phyloP scores from a whole-genome alignment of 1,140 invertebrate genomes.

The Bombus vancouverensis region DNA sequence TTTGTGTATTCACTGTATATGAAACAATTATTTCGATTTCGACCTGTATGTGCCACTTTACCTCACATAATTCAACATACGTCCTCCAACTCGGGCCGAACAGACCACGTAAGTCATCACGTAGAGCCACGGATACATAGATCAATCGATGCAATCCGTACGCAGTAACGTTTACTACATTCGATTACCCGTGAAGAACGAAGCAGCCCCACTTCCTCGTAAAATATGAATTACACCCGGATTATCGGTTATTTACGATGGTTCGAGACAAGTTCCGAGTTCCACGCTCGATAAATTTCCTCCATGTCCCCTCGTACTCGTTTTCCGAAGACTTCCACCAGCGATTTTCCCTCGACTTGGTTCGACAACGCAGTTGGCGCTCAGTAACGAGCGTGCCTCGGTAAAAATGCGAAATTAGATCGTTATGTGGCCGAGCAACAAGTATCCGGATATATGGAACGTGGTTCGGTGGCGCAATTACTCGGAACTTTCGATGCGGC shows the following conservation, averaged over 20 bases:
- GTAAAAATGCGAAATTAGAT: conserved; percentile 5
- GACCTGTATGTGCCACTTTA: neutral
- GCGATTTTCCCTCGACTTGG: too few species aligned
- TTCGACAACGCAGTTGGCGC: neutral
- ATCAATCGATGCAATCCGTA: neutral
- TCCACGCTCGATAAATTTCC: neutral
- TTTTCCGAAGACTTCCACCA: too few species aligned
- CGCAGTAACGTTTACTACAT: conserved; percentile 9
- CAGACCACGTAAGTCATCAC: neutral
- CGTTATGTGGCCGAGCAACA: neutral
- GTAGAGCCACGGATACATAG: neutral
- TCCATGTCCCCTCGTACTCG: neutral
- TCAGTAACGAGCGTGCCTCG: neutral
- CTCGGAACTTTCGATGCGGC: neutral
- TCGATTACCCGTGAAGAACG: conserved; percentile 53
- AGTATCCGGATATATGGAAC: conserved; percentile 11
- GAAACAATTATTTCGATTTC: neutral
- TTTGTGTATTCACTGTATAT: neutral
- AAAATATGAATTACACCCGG: conserved; percentile 28
- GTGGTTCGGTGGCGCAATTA: neutral
- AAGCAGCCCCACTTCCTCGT: neutral
- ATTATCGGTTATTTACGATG: conserved; percentile 31
- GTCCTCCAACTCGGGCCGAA: neutral
- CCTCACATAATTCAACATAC: neutral
- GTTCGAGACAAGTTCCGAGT: neutral